Base-by-base conservation (phyloP, 2,797 vertebrate species). In the Dendrocincla fuliginosa region DNA sequence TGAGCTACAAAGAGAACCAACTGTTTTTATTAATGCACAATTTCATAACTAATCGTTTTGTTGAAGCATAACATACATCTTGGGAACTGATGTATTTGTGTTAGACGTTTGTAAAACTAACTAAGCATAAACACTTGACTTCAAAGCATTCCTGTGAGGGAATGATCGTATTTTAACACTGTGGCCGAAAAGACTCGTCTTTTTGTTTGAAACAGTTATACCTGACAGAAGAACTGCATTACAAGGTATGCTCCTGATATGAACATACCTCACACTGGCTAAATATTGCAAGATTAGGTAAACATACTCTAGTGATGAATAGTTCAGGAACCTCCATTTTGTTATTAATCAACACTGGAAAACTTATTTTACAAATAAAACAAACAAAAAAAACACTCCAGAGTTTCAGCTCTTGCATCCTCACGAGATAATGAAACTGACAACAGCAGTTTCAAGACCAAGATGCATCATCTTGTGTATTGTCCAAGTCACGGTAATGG, bases 1-100 rank as follows among this genome's bases (percentile, higher is more conserved):
- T 93, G 89, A 93, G 75, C 87, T 96, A 96, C 95, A 96, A 96
- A 96, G 96, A 83, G 87, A 95, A 90, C 60, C 89, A 90, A 94
- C 84, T 96, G 95, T 96, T 97, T 96, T 94, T 92, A 89, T 95
- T 96, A 95, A 96, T 96, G 94, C 87, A 85, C 90, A 91, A 93
- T 96, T 96, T 97, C 92, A 83, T 93, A 95, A 95, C 89, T 82
- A 90, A 92, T 90, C 68, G 10, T 69, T 89, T 79, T 69, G 53
- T 55, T 84, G 81, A 91, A 91, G 68, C 65, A 32, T 93, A 92
- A 94, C 84, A 83, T 84, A 94, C 61, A 76, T 93, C 95, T 93
- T 87, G 80, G 73, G 84, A 82, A 70, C 61, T 84, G 80, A 96
- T 73, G 30, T 93, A 91, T 97, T 96, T 96, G 77, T 87, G 69